phyloP scores from a whole-genome alignment of 2,888 invertebrate species.

The Lymantria monacha region DNA sequence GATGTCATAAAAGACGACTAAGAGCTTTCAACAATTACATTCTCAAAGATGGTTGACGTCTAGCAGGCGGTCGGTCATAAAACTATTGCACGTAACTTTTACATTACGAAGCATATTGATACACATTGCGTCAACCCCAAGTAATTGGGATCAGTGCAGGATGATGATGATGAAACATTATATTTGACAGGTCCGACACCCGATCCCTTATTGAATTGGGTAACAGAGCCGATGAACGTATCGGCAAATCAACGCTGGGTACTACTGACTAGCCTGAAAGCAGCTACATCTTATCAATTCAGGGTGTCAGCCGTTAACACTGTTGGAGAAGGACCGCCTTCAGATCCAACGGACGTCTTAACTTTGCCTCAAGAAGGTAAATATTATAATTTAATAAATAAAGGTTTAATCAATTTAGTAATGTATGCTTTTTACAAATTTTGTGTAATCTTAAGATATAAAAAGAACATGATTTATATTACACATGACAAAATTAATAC shows the following conservation, averaged over 20 bases:
- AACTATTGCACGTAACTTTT: no score
- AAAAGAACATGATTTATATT: neutral
- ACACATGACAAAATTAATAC: conserved; percentile 6
- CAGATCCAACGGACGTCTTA: conserved; percentile 93
- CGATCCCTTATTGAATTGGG: conserved; percentile 93
- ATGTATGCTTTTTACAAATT: neutral
- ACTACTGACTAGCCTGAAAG: conserved; percentile 92
- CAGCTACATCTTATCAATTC: conserved; percentile 97
- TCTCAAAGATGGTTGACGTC: no score
- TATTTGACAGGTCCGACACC: conserved; percentile 87
- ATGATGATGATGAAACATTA: no score
- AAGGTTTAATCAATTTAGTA: neutral
- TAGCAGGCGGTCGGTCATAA: no score
- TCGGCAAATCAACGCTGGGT: conserved; percentile 90
- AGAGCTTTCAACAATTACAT: no score
- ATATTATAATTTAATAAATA: neutral
- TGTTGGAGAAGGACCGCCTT: conserved; percentile 96
- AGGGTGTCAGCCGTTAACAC: conserved; percentile 97
- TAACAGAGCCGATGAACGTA: conserved; percentile 93
- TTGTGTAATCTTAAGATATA: neutral
- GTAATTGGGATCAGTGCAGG: no score
- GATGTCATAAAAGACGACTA: no score
- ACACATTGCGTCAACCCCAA: no score
- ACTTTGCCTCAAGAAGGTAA: conserved; percentile 98
- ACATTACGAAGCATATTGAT: no score